Conservation (phyloP, 2,888 invertebrate species). For the Eutolmus rufibarbis region DNA sequence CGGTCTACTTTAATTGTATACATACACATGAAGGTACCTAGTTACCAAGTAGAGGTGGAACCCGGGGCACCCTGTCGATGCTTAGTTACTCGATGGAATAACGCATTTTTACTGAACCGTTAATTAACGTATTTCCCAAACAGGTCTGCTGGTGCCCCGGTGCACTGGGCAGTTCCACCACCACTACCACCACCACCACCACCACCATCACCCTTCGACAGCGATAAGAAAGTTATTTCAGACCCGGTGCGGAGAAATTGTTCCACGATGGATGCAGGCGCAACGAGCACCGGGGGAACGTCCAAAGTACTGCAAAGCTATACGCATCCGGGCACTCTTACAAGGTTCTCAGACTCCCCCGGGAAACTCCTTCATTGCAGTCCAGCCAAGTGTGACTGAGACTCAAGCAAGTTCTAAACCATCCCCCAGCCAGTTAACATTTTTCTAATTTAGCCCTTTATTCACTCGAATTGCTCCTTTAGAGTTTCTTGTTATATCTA, state of each 20-base stretch:
- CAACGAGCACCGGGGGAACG: not conserved
- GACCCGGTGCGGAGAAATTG: not conserved
- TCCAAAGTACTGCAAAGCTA: not conserved
- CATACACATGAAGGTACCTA: slow-evolving; percentile 17
- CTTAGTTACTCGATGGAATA: slow-evolving; percentile 35
- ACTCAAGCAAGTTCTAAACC: not conserved
- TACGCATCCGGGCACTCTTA: not conserved
- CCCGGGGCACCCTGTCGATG: slow-evolving; percentile 12
- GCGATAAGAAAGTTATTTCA: not conserved
- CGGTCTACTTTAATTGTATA: slow-evolving; percentile 46
- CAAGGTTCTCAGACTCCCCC: not conserved
- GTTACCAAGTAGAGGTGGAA: slow-evolving; percentile 8
- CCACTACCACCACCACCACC: not conserved
- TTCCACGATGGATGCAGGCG: not conserved
- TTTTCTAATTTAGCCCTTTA: not conserved
- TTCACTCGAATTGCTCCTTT: not conserved
- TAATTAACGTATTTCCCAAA: slow-evolving; percentile 35
- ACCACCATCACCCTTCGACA: not conserved
- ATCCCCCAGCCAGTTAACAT: not conserved
- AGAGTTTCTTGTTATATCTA: not conserved
- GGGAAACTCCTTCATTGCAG: not conserved
- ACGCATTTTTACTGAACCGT: slow-evolving; percentile 42
- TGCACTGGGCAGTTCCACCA: not conserved
- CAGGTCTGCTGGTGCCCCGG: not conserved
- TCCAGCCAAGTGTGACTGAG: not conserved